Evolutionary conservation across 1,140 invertebrate species (phyloP).

Genomic region (Lanistes nyassanus): DNA sequence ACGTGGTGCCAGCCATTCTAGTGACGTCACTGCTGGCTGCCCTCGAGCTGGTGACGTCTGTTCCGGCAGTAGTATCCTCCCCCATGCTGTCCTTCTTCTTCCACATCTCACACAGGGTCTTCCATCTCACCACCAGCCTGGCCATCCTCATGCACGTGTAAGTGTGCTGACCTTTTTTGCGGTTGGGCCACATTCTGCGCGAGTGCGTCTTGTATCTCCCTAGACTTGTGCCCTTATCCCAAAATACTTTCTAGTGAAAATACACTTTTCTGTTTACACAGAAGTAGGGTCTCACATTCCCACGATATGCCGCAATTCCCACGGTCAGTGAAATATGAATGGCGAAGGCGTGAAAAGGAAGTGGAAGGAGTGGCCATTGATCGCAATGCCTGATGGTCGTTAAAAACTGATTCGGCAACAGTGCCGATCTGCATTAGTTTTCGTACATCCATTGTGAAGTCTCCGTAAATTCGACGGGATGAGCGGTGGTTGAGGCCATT

Average conservation of each 20-base stretch:
- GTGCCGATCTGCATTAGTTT: too few relatives aligned
- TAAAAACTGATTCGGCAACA: too few relatives aligned
- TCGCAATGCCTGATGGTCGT: too few relatives aligned
- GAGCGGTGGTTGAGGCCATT: too few relatives aligned
- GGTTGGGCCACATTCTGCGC: too few relatives aligned
- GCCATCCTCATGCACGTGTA: slow-evolving; percentile 52
- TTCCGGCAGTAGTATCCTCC: slow-evolving; percentile 28
- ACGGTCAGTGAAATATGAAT: not conserved
- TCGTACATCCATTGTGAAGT: too few relatives aligned
- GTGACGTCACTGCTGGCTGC: slow-evolving; percentile 42
- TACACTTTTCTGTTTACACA: too few relatives aligned
- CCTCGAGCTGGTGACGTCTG: slow-evolving; percentile 34
- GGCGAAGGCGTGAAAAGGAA: not conserved
- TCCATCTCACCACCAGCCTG: slow-evolving; percentile 36
- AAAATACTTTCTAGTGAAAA: too few relatives aligned
- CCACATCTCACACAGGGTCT: slow-evolving; percentile 44
- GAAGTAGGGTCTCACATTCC: too few relatives aligned
- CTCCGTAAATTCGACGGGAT: too few relatives aligned
- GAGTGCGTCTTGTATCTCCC: too few relatives aligned
- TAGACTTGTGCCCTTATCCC: too few relatives aligned
- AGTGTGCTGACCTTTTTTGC: slow-evolving; percentile 29
- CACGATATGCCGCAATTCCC: not conserved
- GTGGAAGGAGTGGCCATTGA: not conserved
- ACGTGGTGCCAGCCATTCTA: slow-evolving; percentile 39
- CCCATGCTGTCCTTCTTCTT: slow-evolving; percentile 39